Base-by-base conservation (phyloP, 2,888 invertebrate genomes). In the Polyommatus iphigenia region DNA sequence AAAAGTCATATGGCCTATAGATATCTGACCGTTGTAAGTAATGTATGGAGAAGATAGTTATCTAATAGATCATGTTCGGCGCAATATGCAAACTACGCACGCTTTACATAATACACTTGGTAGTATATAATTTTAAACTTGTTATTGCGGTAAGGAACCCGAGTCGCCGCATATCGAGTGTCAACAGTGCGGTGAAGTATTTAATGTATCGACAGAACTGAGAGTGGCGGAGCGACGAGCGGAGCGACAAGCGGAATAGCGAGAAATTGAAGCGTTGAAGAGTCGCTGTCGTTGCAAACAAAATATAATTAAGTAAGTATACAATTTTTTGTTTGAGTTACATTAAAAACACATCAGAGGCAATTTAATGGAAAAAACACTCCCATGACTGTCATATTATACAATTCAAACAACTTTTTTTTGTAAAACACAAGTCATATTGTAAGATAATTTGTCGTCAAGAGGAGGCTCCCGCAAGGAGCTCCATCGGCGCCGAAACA, bases 111-210 rank as follows among this genome's bases (percentile, higher is more conserved):
- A 67, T 29, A 13, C 67, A 13, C 67, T 67, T 29, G 29, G 24
- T 67, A 67, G 4, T 15, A 29, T 67, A 67, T 67, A 67, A 67
- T 67, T 6, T 67, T 15, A 67, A 67, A 67, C 67, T 67, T 67
- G 67, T 67, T 67, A 29, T 67, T 72, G 72, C 72, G 72, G 72
- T 72, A 41, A 41, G 41, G 72, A 72, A 72, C 72, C n/a, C 18
- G 72, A 67, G 72, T 24, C 71, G 36, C n/a, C 36, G 20, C 41
- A 72, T 72, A 72, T 72, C 72, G 72, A 41, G 41, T 72, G 72
- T 72, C 72, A 72, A 72, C 41, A 41, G 20, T 20, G 72, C 41
- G 41, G 24, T 24, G 67, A 32, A 67, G 67, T 67, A 67, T 67
- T 67, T 67, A 67, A 32, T 67, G 32, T 67, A 67, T 32, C 29